These are phyloP conservation scores for Cataglyphis cursor DNA, from an alignment of 2,888 invertebrate genomes.

Conservation along the genomic window DNA sequence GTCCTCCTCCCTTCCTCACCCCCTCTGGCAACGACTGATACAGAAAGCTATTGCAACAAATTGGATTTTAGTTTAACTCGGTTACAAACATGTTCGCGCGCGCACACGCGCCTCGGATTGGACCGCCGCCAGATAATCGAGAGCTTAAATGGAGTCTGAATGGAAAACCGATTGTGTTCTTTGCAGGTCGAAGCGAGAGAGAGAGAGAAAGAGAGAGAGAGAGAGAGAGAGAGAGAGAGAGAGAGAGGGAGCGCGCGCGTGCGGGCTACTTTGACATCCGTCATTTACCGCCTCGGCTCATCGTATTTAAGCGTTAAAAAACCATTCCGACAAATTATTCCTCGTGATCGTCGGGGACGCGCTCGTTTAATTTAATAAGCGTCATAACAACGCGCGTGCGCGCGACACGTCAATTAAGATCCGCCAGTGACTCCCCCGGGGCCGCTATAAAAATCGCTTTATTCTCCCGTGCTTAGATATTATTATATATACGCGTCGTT, in stretches of 20 bases:
- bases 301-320: conserved; percentile 31
- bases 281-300: not conserved
- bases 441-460: not conserved
- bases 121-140: conserved; percentile 59
- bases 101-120: conserved; percentile 41
- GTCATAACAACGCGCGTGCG: not conserved
- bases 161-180: conserved; percentile 65
- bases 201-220: no score
- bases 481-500: not conserved
- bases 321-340: conserved; percentile 12
- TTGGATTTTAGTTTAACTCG: conserved; percentile 76
- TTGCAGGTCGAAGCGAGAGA: conserved; percentile 3
- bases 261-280: conserved; percentile 10
- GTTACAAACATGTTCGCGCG: conserved; percentile 60
- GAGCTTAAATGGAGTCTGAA: conserved; percentile 64
- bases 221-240: no score
- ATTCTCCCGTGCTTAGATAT: not conserved
- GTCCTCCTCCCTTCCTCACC: conserved; percentile 5
- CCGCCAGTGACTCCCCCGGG: not conserved
- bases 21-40: conserved; percentile 41
- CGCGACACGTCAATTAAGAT: conserved; percentile 30
- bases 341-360: not conserved
- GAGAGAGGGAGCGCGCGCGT: not conserved
- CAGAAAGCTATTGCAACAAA: conserved; percentile 71
- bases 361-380: conserved; percentile 29